A percentile compares a stretch with the other conserved stretches of the same genome.
Conservation (phyloP, 2,797 vertebrate genomes). For the Mallotus villosus region DNA sequence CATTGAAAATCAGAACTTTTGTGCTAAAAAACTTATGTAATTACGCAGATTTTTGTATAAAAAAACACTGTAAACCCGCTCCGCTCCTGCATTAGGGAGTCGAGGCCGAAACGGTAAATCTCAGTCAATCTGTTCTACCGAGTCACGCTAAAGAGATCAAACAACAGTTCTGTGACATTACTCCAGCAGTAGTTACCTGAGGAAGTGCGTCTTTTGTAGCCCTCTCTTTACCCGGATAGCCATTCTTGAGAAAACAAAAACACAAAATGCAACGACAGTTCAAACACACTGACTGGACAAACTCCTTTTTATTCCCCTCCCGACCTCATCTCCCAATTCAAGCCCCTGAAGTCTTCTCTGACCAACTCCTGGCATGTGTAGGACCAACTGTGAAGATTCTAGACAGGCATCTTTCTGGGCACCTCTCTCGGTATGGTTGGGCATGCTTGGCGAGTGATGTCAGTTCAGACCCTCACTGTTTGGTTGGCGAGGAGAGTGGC, state of each 20-base stretch:
- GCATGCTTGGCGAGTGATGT: conserved; percentile 48
- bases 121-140: conserved; percentile 16
- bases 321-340: conserved; percentile 23
- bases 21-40: neutral
- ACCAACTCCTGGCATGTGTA: conserved; percentile 15
- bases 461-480: conserved; percentile 47
- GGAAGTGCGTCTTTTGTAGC: conserved; percentile 76
- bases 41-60: too few species aligned
- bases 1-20: neutral
- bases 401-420: conserved; percentile 32
- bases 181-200: conserved; percentile 68
- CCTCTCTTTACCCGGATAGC: conserved; percentile 79
- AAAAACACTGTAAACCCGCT: neutral
- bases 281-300: conserved; percentile 43
- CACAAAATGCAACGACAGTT: conserved; percentile 72
- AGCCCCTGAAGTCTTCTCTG: conserved; percentile 21
- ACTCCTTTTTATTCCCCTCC: conserved; percentile 28
- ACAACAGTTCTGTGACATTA: neutral
- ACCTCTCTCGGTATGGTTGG: conserved; percentile 35
- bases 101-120: neutral
- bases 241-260: conserved; percentile 81
- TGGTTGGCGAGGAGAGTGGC: conserved; percentile 52
- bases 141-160: conserved; percentile 7
- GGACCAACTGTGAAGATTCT: conserved; percentile 7
- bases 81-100: neutral